Evolutionary conservation across 1,140 invertebrate species (phyloP).

Genomic region (Danaus melanippus): DNA sequence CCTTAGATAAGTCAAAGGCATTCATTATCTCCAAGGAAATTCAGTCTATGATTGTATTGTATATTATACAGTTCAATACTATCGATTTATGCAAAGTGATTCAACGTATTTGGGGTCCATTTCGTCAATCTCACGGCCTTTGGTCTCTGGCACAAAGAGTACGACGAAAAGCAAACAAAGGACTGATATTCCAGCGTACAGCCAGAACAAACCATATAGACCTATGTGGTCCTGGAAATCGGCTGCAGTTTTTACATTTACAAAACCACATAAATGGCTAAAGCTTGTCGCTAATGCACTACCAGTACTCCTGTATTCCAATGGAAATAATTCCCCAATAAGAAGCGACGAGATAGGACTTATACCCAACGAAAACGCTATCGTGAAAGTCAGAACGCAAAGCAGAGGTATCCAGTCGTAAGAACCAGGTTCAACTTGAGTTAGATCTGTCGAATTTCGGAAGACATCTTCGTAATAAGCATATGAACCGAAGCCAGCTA

Average conservation of each 20-base stretch:
- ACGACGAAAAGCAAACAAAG: constrained; percentile 88
- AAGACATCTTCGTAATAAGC: constrained; percentile 80
- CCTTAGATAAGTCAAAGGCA: neutral
- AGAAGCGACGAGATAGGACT: constrained; percentile 91
- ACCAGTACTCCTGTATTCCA: constrained; percentile 87
- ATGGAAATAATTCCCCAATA: constrained; percentile 89
- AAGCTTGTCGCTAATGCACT: constrained; percentile 87
- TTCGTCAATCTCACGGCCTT: constrained; percentile 89
- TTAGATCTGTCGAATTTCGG: constrained; percentile 50
- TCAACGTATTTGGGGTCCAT: constrained; percentile 82
- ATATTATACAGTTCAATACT: constrained; percentile 30
- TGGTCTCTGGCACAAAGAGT: constrained; percentile 91
- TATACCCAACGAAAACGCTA: constrained; percentile 89
- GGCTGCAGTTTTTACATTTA: constrained; percentile 90
- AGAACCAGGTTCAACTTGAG: constrained; percentile 55
- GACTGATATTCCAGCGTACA: constrained; percentile 88
- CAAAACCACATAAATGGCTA: constrained; percentile 90
- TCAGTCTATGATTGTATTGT: constrained; percentile 33
- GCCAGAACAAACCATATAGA: constrained; percentile 88
- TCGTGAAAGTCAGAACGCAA: constrained; percentile 86
- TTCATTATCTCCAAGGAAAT: constrained; percentile 26
- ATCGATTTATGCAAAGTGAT: constrained; percentile 69
- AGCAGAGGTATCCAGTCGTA: constrained; percentile 86
- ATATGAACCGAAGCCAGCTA: constrained; percentile 85
- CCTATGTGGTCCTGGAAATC: constrained; percentile 85